These are phyloP conservation scores for Zalophus californianus DNA, from an alignment of 2,797 vertebrate genomes.

Conservation along the genomic window DNA sequence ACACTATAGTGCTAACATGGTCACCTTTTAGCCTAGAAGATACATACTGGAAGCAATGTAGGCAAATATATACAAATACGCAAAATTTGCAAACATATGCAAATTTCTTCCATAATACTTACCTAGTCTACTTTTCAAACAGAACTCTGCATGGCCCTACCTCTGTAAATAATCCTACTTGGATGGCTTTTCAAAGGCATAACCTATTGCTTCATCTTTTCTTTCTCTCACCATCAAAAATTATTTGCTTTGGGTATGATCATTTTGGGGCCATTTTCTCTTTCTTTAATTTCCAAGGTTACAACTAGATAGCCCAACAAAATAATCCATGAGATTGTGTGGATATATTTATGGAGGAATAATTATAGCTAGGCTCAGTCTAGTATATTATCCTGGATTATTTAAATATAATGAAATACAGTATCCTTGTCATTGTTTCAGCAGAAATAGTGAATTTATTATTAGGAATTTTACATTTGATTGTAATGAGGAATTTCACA, in stretches of 20 bases:
- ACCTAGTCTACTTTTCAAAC: background rate
- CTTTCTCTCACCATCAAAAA: background rate
- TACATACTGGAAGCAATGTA: background rate
- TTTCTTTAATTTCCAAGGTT: background rate
- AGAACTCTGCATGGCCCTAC: background rate
- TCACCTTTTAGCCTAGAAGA: constrained; percentile 13
- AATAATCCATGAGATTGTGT: background rate
- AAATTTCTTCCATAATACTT: background rate
- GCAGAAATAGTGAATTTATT: constrained; percentile 39
- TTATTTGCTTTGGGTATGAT: background rate
- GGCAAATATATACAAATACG: background rate
- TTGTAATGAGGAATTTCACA: background rate
- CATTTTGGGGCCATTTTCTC: background rate
- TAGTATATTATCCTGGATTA: background rate
- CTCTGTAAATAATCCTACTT: background rate
- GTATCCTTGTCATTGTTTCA: background rate
- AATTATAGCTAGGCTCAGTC: background rate
- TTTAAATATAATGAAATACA: constrained; percentile 49
- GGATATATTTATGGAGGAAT: background rate
- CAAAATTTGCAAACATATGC: background rate
- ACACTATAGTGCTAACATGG: background rate
- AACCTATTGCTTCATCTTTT: background rate
- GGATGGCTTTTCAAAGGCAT: constrained; percentile 16
- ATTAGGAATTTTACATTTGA: background rate
- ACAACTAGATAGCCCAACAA: background rate